These are phyloP conservation scores for Anabas testudineus DNA, from an alignment of 2,797 vertebrate species.

Conservation along the genomic window DNA sequence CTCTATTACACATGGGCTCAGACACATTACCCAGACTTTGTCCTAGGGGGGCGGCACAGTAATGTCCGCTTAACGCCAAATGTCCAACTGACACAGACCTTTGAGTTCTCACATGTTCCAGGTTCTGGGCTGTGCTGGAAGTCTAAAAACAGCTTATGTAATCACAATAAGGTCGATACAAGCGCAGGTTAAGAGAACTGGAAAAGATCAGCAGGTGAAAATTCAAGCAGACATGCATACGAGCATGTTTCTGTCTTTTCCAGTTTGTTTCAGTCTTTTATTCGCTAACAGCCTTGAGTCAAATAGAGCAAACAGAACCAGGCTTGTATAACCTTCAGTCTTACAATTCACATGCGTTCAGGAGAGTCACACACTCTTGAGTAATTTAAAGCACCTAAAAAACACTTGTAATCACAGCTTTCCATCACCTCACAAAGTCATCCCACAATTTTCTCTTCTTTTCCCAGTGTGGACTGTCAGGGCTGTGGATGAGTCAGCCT, in stretches of 20 bases:
- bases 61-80: too few relatives aligned
- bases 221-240: background rate
- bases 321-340: background rate
- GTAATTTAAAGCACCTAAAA: slow-evolving; percentile 14
- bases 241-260: background rate
- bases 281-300: slow-evolving; percentile 26
- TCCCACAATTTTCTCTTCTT: slow-evolving; percentile 9
- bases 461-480: background rate
- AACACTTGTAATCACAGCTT: slow-evolving; percentile 14
- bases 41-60: too few relatives aligned
- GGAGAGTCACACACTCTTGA: background rate
- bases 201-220: slow-evolving; percentile 13
- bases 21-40: too few relatives aligned
- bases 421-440: slow-evolving; percentile 11
- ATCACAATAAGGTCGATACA: background rate
- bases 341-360: background rate
- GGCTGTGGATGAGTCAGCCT: slow-evolving; percentile 2
- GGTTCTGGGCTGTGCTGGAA: too few relatives aligned
- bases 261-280: slow-evolving; percentile 24
- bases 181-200: background rate
- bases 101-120: too few relatives aligned
- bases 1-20: too few relatives aligned
- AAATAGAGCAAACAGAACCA: slow-evolving; percentile 2
- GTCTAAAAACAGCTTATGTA: too few relatives aligned
- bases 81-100: too few relatives aligned